Conservation (phyloP, 1,140 invertebrate species). For the Drosophila sturtevanti region DNA sequence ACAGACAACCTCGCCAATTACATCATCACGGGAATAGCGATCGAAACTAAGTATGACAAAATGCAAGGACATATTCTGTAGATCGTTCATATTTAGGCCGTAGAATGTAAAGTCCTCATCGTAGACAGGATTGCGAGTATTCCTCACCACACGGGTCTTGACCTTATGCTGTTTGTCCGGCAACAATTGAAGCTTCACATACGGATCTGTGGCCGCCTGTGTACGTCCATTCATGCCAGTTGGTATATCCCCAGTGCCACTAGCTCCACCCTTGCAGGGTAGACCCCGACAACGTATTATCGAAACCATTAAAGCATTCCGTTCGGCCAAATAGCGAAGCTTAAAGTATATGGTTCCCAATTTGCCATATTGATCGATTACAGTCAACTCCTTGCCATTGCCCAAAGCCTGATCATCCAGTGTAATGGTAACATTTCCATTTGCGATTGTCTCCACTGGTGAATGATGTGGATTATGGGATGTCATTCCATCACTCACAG, state of each 20-base stretch:
- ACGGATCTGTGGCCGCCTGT: constrained; percentile 90
- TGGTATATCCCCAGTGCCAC: constrained; percentile 76
- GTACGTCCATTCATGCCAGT: constrained; percentile 82
- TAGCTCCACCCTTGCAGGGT: constrained; percentile 88
- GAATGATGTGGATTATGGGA: constrained; percentile 74
- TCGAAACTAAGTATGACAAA: constrained; percentile 98
- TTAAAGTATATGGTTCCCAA: constrained; percentile 95
- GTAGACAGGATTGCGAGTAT: constrained; percentile 95
- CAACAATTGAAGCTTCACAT: constrained; percentile 96
- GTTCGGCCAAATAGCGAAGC: constrained; percentile 92
- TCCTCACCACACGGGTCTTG: constrained; percentile 96
- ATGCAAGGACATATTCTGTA: constrained; percentile 94
- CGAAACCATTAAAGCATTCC: constrained; percentile 94
- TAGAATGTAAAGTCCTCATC: constrained; percentile 99
- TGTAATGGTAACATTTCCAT: constrained; percentile 70
- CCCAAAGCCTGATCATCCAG: constrained; percentile 77
- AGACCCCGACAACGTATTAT: constrained; percentile 94
- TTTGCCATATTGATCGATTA: constrained; percentile 83
- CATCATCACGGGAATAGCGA: constrained; percentile 97
- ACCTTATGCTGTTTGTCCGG: constrained; percentile 98
- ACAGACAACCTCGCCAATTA: constrained; percentile 98
- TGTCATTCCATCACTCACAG: constrained; percentile 49
- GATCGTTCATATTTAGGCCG: constrained; percentile 92
- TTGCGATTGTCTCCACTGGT: constrained; percentile 69
- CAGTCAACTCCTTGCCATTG: constrained; percentile 83